Evolutionary conservation across 2,113 vertebrate species (phyloP).

Genomic region (Tupaia tana): DNA sequence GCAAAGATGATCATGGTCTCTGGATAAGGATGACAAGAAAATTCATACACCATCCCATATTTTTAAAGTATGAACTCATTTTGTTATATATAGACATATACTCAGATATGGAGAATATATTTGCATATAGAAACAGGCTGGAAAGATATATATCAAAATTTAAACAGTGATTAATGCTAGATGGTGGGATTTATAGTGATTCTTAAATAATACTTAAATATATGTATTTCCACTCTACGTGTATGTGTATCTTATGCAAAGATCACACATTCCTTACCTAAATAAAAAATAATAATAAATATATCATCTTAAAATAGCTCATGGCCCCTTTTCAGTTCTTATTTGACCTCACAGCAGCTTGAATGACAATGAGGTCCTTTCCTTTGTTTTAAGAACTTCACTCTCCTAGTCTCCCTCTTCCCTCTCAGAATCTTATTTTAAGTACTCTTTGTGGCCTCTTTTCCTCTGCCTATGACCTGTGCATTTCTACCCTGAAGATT

Average conservation of each 20-base stretch:
- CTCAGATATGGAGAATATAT: slow-evolving; percentile 66
- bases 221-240: neutral
- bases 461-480: neutral
- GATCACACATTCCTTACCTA: slow-evolving; percentile 21
- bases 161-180: slow-evolving; percentile 48
- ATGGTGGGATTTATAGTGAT: neutral
- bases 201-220: slow-evolving; percentile 43
- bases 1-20: slow-evolving; percentile 39
- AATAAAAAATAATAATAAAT: slow-evolving; percentile 57
- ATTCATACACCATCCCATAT: slow-evolving; percentile 49
- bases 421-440: neutral
- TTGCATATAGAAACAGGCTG: slow-evolving; percentile 70
- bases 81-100: slow-evolving; percentile 66
- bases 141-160: slow-evolving; percentile 38
- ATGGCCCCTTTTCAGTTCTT: neutral
- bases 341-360: neutral
- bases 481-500: neutral
- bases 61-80: slow-evolving; percentile 69
- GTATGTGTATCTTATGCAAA: slow-evolving; percentile 12
- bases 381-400: neutral
- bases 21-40: slow-evolving; percentile 19
- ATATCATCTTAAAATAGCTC: slow-evolving; percentile 13
- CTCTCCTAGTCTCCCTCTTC: neutral
- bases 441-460: neutral
- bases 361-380: neutral